Evolutionary conservation across 2,888 invertebrate species (phyloP), one percentile per base, ranked within the genome.

Genomic region (Cheilosia urbana): DNA sequence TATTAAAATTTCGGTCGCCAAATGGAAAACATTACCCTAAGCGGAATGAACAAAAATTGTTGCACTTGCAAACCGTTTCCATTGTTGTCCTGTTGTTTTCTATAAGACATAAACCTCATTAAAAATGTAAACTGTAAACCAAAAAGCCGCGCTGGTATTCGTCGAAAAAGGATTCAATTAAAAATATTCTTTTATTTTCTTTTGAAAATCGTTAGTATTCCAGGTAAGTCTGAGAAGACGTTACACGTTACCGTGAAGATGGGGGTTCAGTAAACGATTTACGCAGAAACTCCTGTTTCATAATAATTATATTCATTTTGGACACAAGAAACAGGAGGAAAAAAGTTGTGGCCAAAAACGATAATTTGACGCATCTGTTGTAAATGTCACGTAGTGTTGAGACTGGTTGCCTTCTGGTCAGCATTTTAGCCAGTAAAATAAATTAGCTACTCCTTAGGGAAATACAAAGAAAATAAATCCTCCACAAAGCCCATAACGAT

Each of bases 1-100:
- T 84, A 84, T 84, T 84, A 84, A 84, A 84, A 75, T 79, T 79
- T 84, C 30, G 65, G 73, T 69, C 79, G 65, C 78, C 79, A 75
- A 84, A 84, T 65, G 68, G 58, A 69, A 68, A 69, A 45, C 57
- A 58, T 58, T 53, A 69, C 65, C 57, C 75, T 15, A 27, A 65
- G 40, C 30, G 42, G 57, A 79, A 79, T 75, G 69, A 62, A 79
- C n/a, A 75, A 84, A 79, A 75, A 69, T 65, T 84, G 79, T 65
- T 84, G 73, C 73, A 84, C 69, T 73, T 78, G 63, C 77, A 72
- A 66, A 72, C 66, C 68, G 42, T 65, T 65, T 37, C 11, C 30
- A 24, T 72, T 51, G 42, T 30, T 53, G 13, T 15, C 3, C 19
- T 11, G n/a, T 30, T 13, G 13, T 34, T 60, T 53, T 40, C 40